A percentile compares a stretch with the other conserved stretches of the same genome.
Evolutionary conservation across 30 jellyfish, hydroid and myxozoan genomes (phyloP).

Genomic region (Clytia hemisphaerica): DNA sequence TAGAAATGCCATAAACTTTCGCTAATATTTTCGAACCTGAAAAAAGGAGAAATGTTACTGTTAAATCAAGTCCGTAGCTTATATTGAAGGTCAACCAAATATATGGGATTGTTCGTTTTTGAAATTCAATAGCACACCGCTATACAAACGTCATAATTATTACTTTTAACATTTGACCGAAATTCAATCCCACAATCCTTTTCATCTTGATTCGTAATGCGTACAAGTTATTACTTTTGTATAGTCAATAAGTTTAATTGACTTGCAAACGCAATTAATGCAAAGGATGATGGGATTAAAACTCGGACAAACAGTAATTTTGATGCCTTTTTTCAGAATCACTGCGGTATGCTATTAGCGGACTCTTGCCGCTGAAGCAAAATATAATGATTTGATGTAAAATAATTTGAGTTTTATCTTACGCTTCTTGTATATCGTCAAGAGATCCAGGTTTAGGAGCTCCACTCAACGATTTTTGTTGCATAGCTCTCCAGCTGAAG

Average conservation of each 20-base stretch:
- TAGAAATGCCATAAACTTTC: constrained; percentile 59
- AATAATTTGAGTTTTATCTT: not conserved
- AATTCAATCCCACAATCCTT: no score
- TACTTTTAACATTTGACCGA: no score
- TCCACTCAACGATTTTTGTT: constrained; percentile 81
- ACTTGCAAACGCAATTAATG: not conserved
- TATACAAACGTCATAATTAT: no score
- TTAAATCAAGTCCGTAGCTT: no score
- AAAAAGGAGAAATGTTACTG: constrained; percentile 4
- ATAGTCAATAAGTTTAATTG: not conserved
- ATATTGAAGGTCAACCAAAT: no score
- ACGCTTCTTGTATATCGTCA: constrained; percentile 69
- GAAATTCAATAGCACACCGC: no score
- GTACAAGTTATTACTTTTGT: not conserved
- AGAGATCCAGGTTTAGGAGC: constrained; percentile 76
- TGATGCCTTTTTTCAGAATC: no score
- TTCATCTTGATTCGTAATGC: not conserved
- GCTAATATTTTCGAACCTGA: constrained; percentile 54
- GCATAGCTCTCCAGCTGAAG: constrained; percentile 66
- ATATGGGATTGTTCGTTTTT: no score
- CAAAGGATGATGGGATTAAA: not conserved
- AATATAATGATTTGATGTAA: not conserved
- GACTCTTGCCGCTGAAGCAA: no score
- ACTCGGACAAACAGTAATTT: no score
- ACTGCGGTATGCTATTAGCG: no score